A percentile compares a stretch with the other conserved stretches of the same genome.
phyloP scores from a whole-genome alignment of 2,888 invertebrate species.

The Ernsta delagoae region DNA sequence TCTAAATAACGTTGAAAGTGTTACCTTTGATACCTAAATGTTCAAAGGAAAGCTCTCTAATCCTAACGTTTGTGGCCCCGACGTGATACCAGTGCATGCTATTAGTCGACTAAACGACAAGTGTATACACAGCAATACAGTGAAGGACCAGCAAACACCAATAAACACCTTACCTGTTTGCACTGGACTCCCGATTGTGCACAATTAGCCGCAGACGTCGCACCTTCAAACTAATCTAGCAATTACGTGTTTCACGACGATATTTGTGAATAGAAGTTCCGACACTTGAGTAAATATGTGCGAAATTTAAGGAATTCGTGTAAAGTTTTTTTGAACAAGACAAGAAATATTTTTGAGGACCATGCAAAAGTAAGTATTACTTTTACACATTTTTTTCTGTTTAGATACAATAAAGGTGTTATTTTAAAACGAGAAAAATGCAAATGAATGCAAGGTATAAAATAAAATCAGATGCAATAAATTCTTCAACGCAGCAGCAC shows the following conservation, averaged over 20 bases:
- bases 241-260: conserved; percentile 13
- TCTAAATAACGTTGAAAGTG: too few relatives aligned
- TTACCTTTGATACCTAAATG: too few relatives aligned
- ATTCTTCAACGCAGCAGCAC: conserved; percentile 61
- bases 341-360: too few relatives aligned
- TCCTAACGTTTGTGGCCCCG: neutral
- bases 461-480: too few relatives aligned
- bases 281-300: neutral
- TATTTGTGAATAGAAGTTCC: neutral
- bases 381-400: too few relatives aligned
- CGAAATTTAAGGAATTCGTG: too few relatives aligned
- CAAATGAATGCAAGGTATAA: conserved; percentile 60
- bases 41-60: too few relatives aligned
- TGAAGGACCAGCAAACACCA: conserved; percentile 14
- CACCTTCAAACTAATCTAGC: conserved; percentile 19
- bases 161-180: conserved; percentile 31
- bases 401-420: too few relatives aligned
- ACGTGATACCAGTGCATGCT: neutral
- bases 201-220: conserved; percentile 31
- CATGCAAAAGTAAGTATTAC: too few relatives aligned
- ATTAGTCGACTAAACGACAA: neutral
- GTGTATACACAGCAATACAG: neutral
- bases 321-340: too few relatives aligned
- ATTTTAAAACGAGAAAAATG: conserved; percentile 7
- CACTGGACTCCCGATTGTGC: conserved; percentile 21